Percentiles rank a stretch among this genome's conserved stretches.
Evolutionary conservation across 2,797 vertebrate genomes (phyloP).

Genomic region (Sebastes flavidus): DNA sequence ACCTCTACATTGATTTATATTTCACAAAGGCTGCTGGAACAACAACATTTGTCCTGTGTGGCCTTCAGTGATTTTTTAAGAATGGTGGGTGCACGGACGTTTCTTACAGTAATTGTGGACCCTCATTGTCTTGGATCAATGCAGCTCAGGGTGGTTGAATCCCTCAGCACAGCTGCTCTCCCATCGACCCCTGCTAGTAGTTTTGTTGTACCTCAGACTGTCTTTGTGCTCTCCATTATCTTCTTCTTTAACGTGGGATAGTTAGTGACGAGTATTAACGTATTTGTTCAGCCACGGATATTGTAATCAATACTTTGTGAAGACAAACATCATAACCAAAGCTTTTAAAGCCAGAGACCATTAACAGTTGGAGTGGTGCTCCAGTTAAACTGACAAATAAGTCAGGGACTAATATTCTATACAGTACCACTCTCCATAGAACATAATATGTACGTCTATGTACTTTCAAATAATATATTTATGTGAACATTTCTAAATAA

Average conservation of each 20-base stretch:
- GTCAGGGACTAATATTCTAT: not conserved
- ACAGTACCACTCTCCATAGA: not conserved
- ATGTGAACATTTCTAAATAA: not conserved
- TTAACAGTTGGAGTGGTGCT: not conserved
- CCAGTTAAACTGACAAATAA: constrained; percentile 9
- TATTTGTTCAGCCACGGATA: constrained; percentile 14
- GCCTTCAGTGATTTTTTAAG: constrained; percentile 37
- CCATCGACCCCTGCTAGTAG: constrained; percentile 42
- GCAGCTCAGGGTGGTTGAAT: constrained; percentile 40
- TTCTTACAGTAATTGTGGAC: constrained; percentile 55
- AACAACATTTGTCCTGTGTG: constrained; percentile 33
- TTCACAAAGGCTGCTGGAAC: constrained; percentile 31
- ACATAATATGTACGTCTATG: not conserved
- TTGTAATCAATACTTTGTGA: constrained; percentile 31
- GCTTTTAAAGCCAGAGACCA: constrained; percentile 20
- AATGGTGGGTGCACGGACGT: constrained; percentile 9
- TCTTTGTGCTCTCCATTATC: constrained; percentile 32
- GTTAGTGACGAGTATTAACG: constrained; percentile 13
- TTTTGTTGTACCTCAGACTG: constrained; percentile 21
- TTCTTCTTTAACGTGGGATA: constrained; percentile 23
- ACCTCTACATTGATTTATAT: constrained; percentile 49
- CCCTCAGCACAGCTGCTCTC: constrained; percentile 42
- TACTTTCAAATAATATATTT: not conserved
- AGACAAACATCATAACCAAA: not conserved
- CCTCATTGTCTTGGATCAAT: constrained; percentile 60